Conservation (phyloP, 2,113 vertebrate species). For the Mirza zaza region DNA sequence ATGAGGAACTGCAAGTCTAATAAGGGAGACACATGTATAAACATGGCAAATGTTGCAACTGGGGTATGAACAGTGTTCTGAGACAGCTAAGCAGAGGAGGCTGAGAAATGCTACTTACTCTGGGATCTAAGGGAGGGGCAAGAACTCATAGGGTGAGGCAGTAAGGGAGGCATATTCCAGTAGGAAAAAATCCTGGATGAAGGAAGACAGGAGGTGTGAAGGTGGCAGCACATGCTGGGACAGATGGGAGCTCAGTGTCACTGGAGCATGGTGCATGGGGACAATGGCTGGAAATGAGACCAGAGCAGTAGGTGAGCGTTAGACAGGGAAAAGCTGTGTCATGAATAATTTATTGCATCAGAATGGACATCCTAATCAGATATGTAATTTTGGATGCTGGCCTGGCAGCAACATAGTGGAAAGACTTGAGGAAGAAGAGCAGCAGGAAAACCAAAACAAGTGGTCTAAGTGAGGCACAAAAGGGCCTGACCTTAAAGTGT, state of each 20-base stretch:
- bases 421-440: neutral
- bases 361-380: no score
- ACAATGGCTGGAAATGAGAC: neutral
- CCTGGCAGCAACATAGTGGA: neutral
- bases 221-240: neutral
- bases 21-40: neutral
- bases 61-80: no score
- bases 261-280: neutral
- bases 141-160: neutral
- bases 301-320: neutral
- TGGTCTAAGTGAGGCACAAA: neutral
- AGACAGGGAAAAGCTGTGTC: rapidly evolving
- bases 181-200: neutral
- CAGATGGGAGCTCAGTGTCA: neutral
- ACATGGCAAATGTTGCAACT: no score
- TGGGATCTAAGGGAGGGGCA: neutral
- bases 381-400: neutral
- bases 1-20: neutral
- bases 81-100: neutral
- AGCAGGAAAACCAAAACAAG: neutral
- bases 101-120: neutral
- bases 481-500: neutral
- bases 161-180: neutral
- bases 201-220: neutral
- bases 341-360: neutral